Conservation (phyloP, 1,140 invertebrate species). For the Wiebesia pumilae region DNA sequence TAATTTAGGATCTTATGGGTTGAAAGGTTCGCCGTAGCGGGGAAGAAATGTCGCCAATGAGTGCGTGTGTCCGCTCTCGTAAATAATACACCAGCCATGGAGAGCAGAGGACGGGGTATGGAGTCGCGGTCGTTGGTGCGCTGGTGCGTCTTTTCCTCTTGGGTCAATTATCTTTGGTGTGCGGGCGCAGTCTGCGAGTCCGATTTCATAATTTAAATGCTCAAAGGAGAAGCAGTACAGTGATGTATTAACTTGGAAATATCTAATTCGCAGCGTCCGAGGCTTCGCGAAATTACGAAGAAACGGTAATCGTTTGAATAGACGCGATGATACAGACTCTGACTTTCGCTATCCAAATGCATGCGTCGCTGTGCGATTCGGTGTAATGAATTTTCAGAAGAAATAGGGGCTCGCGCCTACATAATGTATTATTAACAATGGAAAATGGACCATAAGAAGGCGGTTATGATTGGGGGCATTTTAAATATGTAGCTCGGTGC, state of each 20-base stretch:
- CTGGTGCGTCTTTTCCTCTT: neutral
- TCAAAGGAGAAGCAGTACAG: neutral
- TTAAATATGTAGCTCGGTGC: no score
- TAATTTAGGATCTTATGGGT: slow-evolving; percentile 45
- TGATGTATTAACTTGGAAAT: neutral
- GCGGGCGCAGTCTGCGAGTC: neutral
- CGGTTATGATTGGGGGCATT: no score
- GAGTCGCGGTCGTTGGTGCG: neutral
- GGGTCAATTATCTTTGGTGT: neutral
- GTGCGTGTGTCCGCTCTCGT: neutral
- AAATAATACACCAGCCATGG: neutral
- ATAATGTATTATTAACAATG: no score
- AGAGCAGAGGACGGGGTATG: neutral
- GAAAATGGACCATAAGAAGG: no score
- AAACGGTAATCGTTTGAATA: no score
- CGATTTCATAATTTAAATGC: neutral
- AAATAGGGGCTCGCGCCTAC: no score
- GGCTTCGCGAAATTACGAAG: no score
- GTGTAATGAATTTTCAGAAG: no score
- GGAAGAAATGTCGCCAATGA: neutral
- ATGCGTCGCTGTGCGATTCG: no score
- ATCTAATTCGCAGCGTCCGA: no score
- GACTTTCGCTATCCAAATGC: no score
- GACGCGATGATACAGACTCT: no score
- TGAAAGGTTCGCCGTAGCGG: slow-evolving; percentile 1